Evolutionary conservation across 2,797 vertebrate genomes (phyloP), one percentile per base, ranked within the genome.

Genomic region (Enteromius fasciolatus): DNA sequence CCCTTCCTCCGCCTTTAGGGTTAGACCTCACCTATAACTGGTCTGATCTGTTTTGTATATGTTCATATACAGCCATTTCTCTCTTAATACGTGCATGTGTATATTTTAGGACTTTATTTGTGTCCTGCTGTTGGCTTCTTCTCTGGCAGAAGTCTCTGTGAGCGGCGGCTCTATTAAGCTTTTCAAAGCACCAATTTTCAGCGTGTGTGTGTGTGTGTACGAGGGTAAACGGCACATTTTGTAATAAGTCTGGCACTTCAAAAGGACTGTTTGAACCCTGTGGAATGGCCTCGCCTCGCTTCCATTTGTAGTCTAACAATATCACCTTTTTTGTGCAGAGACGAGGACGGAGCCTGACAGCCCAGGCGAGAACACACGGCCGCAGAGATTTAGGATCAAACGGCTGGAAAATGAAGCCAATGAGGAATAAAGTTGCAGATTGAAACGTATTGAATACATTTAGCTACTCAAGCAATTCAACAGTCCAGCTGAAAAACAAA

Each of bases 171-270:
- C 84, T 69, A 87, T 88, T 88, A 85, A 75, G 66, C 84, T 85
- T 84, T 81, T 84, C 78, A 85, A 87, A 84, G 81, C 82, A 82
- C 23, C 76, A 72, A 66, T 87, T 84, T 82, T 73, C 57, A 44
- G 72, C 28, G 36, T 25, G 44, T 73, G 46, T 44, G n/a, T 80
- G 36, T 46, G 23, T 46, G 66, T 57, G 54, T 57, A 23, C 7
- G 48, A 4, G 74, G 57, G 78, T 78, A 78, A 85, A 78, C 66
- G 67, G 41, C 81, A 82, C 75, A 81, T 83, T 86, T 86, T 82
- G 54, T 83, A 85, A 82, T 84, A 82, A 84, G 75, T 41, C 57
- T 46, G 28, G 67, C n/a, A 78, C 80, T 86, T 84, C 82, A 86
- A 80, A 86, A 75, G 61, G 67, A 46, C 67, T 50, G 66, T 80